Evolutionary conservation across 1,140 invertebrate genomes (phyloP).

Genomic region (Matsumurasca onukii): DNA sequence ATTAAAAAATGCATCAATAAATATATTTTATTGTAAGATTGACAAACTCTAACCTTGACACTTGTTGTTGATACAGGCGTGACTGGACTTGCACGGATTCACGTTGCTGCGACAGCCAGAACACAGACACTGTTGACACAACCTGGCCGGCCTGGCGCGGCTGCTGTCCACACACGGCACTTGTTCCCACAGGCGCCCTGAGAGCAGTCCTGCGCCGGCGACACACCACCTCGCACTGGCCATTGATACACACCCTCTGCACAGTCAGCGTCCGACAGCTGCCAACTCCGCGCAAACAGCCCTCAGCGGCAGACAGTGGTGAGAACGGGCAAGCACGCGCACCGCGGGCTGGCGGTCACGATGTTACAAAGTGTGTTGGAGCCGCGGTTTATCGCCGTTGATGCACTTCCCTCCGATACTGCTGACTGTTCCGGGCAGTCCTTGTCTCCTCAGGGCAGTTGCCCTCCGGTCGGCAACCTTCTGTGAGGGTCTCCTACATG

Average conservation of each 20-base stretch:
- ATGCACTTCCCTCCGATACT: constrained; percentile 71
- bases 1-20: background rate
- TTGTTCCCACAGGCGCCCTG: constrained; percentile 73
- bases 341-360: constrained; percentile 68
- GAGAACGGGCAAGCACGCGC: constrained; percentile 72
- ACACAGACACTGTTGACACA: constrained; percentile 76
- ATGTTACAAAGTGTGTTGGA: constrained; percentile 76
- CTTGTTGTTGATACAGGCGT: constrained; percentile 80
- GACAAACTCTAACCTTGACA: constrained; percentile 60
- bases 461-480: constrained; percentile 74
- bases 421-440: constrained; percentile 72
- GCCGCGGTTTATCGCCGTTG: constrained; percentile 78
- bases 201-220: constrained; percentile 74
- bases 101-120: constrained; percentile 80
- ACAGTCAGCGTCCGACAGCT: constrained; percentile 69
- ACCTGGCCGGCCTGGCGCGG: constrained; percentile 77
- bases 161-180: constrained; percentile 77
- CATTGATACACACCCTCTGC: constrained; percentile 74
- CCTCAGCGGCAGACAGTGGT: constrained; percentile 62
- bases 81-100: constrained; percentile 65
- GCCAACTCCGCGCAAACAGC: constrained; percentile 68
- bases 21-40: constrained; percentile 5
- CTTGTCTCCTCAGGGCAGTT: constrained; percentile 66
- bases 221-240: constrained; percentile 82
- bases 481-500: constrained; percentile 73